Percentiles rank a stretch among this genome's conserved stretches.
These are phyloP conservation scores for Bombylius discolor DNA, from an alignment of 2,888 invertebrate species.

Conservation along the genomic window DNA sequence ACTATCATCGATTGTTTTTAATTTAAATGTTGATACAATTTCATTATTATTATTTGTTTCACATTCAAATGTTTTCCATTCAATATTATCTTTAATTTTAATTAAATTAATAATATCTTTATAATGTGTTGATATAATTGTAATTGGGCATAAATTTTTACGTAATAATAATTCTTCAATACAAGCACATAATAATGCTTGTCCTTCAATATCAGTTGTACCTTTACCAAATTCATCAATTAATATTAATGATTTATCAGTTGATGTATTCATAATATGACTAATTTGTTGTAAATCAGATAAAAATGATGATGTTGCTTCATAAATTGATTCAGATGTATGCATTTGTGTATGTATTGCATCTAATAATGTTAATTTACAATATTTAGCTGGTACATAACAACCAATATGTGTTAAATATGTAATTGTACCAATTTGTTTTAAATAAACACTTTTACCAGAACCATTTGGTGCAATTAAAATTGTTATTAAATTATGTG, in stretches of 20 bases:
- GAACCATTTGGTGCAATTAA: constrained; percentile 84
- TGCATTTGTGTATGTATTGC: constrained; percentile 66
- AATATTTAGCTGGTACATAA: constrained; percentile 69
- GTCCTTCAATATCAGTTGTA: constrained; percentile 62
- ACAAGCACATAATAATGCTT: constrained; percentile 55
- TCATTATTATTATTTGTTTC: not conserved
- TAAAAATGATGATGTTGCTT: constrained; percentile 74
- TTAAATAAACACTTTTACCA: constrained; percentile 85
- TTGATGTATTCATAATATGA: constrained; percentile 47
- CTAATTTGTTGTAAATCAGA: constrained; percentile 68
- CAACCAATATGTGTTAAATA: constrained; percentile 82
- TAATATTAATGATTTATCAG: constrained; percentile 54
- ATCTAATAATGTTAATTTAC: constrained; percentile 56
- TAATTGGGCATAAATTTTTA: constrained; percentile 50
- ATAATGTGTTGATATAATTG: constrained; percentile 67
- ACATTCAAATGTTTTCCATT: constrained; percentile 2
- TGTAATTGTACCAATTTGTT: constrained; percentile 66
- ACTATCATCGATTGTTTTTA: not conserved
- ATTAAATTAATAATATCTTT: constrained; percentile 49
- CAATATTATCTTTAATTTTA: constrained; percentile 14
- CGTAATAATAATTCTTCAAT: constrained; percentile 52
- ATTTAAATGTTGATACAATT: constrained; percentile 3
- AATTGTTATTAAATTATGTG: constrained; percentile 52
- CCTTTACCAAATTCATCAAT: constrained; percentile 87
- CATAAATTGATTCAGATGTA: constrained; percentile 60